Evolutionary conservation across 1,140 invertebrate genomes (phyloP).

Genomic region (Artemia franciscana): DNA sequence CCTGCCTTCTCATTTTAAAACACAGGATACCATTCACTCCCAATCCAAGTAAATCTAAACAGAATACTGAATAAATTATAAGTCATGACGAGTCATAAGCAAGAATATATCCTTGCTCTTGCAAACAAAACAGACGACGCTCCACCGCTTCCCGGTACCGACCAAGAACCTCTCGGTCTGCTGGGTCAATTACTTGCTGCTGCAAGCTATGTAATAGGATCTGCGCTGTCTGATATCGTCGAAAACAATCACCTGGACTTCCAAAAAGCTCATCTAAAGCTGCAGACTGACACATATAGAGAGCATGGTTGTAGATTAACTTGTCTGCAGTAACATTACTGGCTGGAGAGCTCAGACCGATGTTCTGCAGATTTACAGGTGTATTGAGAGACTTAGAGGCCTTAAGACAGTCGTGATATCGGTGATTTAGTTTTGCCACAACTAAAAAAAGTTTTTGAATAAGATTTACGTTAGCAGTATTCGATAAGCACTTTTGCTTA

Average conservation of each 20-base stretch:
- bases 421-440: slow-evolving; percentile 44
- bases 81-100: slow-evolving; percentile 16
- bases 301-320: slow-evolving; percentile 82
- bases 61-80: no score
- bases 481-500: no score
- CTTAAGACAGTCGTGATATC: slow-evolving; percentile 60
- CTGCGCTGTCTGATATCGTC: slow-evolving; percentile 88
- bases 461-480: no score
- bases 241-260: slow-evolving; percentile 82
- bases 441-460: slow-evolving; percentile 9
- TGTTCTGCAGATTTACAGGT: slow-evolving; percentile 37
- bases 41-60: no score
- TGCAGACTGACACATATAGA: slow-evolving; percentile 90
- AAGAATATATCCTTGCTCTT: slow-evolving; percentile 60
- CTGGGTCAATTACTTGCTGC: slow-evolving; percentile 59
- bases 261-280: slow-evolving; percentile 91
- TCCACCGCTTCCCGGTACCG: slow-evolving; percentile 88
- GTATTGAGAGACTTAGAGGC: slow-evolving; percentile 72
- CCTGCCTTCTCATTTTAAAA: no score
- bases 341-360: slow-evolving; percentile 33
- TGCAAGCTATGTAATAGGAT: slow-evolving; percentile 87
- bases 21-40: no score
- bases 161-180: slow-evolving; percentile 57
- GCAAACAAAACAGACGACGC: slow-evolving; percentile 57
- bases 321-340: slow-evolving; percentile 60